Evolutionary conservation across 1,140 invertebrate species (phyloP).

Genomic region (Ladona fulva): DNA sequence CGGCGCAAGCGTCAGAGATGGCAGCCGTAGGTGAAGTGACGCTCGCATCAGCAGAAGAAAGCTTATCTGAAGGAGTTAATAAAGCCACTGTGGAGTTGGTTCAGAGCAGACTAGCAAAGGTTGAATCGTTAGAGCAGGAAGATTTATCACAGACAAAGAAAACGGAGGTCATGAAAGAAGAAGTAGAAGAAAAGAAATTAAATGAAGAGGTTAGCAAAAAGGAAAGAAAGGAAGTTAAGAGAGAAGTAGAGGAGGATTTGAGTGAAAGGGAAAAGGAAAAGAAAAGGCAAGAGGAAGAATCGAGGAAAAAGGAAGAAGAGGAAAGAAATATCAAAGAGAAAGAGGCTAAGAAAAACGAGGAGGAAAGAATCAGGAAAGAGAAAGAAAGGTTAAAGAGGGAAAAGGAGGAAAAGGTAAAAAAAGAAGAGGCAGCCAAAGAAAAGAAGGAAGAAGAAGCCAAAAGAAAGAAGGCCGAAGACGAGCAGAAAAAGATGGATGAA

Average conservation of each 20-base stretch:
- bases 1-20: too few species aligned
- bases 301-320: constrained; percentile 19
- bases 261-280: constrained; percentile 21
- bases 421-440: constrained; percentile 19
- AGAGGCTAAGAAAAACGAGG: constrained; percentile 12
- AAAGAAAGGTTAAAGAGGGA: constrained; percentile 11
- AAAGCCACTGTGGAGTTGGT: constrained; percentile 16
- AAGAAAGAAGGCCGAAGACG: constrained; percentile 18
- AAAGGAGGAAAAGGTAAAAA: constrained; percentile 21
- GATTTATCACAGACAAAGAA: constrained; percentile 12
- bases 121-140: constrained; percentile 22
- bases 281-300: constrained; percentile 20
- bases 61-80: background rate
- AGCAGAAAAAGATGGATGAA: constrained; percentile 10
- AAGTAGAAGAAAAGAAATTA: constrained; percentile 20
- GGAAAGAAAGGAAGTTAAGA: constrained; percentile 20
- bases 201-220: constrained; percentile 21
- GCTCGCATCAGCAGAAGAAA: background rate
- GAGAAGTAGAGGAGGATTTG: constrained; percentile 24
- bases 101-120: constrained; percentile 16
- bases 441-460: constrained; percentile 20
- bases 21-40: background rate
- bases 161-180: background rate
- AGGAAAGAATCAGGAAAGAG: constrained; percentile 16
- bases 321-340: constrained; percentile 19